Conservation (phyloP, 2,797 vertebrate species). For the Myripristis jacobus region DNA sequence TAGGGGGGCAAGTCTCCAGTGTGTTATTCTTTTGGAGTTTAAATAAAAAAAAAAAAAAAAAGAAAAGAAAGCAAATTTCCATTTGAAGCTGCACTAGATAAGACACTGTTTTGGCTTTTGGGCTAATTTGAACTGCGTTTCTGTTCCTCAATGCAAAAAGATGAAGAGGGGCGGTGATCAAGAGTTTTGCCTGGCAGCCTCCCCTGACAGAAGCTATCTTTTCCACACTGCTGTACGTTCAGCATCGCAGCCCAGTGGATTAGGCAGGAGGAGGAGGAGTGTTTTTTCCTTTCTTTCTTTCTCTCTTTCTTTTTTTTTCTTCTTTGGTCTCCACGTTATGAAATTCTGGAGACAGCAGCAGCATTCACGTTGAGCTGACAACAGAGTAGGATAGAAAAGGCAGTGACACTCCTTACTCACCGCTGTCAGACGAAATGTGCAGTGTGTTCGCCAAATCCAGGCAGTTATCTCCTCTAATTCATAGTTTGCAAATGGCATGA, state of each 20-base stretch:
- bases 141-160: constrained; percentile 44
- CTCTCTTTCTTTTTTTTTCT: constrained; percentile 3
- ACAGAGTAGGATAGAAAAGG: constrained; percentile 49
- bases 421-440: constrained; percentile 16
- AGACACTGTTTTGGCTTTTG: constrained; percentile 29
- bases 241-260: constrained; percentile 60
- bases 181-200: constrained; percentile 53
- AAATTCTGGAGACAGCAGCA: constrained; percentile 15
- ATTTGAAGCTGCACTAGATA: constrained; percentile 35
- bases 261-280: constrained; percentile 52
- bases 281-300: too few species aligned
- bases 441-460: constrained; percentile 26
- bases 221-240: constrained; percentile 62
- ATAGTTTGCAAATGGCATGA: constrained; percentile 14
- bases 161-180: constrained; percentile 57
- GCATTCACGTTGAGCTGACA: constrained; percentile 43
- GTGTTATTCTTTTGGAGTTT: constrained; percentile 36
- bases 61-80: constrained; percentile 42
- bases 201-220: constrained; percentile 66
- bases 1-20: constrained; percentile 40
- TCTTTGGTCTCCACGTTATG: constrained; percentile 1
- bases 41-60: too few species aligned
- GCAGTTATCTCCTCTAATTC: not conserved
- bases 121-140: constrained; percentile 47
- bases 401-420: constrained; percentile 30